Conservation (phyloP, 2,888 invertebrate genomes). For the Dicranocentrus wangi region DNA sequence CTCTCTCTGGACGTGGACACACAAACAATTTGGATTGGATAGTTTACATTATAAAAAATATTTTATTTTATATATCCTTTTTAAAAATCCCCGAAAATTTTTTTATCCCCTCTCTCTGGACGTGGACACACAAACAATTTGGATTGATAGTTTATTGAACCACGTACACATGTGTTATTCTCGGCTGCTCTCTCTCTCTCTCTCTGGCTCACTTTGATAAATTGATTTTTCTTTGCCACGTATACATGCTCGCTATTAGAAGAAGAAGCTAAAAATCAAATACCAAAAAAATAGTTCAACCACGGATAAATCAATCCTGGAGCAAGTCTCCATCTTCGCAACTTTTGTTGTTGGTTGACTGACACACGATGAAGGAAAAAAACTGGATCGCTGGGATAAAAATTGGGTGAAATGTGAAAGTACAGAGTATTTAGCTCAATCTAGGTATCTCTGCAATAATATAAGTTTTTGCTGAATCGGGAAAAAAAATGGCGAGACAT, state of each 20-base stretch:
- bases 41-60: slow-evolving; percentile 12
- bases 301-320: not conserved
- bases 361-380: slow-evolving; percentile 17
- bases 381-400: slow-evolving; percentile 34
- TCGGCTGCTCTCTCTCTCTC: not conserved
- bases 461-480: not conserved
- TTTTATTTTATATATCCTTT: too few relatives aligned
- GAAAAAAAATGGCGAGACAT: not conserved
- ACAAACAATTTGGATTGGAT: slow-evolving; percentile 32
- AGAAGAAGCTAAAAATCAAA: too few relatives aligned
- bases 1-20: not conserved
- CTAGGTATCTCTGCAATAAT: not conserved
- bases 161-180: not conserved
- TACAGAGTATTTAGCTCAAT: not conserved
- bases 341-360: not conserved
- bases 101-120: too few relatives aligned
- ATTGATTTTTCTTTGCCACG: slow-evolving; percentile 30
- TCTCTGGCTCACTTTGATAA: slow-evolving; percentile 19
- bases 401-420: slow-evolving; percentile 20
- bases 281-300: too few relatives aligned
- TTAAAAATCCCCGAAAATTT: too few relatives aligned
- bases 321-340: too few relatives aligned
- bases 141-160: slow-evolving; percentile 40
- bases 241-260: not conserved
- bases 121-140: slow-evolving; percentile 18